Evolutionary conservation across 2,888 invertebrate species (phyloP), one percentile per base, ranked within the genome.

Genomic region (Noctua janthe): DNA sequence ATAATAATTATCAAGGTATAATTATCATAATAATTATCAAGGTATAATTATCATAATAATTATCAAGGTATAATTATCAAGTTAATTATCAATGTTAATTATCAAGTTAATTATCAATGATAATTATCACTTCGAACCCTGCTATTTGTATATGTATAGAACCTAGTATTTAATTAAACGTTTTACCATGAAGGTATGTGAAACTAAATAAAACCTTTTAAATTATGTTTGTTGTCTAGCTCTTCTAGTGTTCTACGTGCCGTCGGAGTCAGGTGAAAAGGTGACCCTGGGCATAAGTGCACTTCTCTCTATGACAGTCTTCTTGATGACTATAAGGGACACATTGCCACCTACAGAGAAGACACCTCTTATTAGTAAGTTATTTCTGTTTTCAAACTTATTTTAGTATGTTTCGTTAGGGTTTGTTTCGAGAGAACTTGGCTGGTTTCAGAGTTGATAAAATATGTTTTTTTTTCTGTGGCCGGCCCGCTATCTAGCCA

Each of bases 251-350:
- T 99, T 99, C 96, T 99, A 98, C 97, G 98, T 99, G 91, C 99
- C 99, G 49, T 98, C 98, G 69, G 99, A 98, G 93, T 98, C 98
- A 7, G 99, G 99, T 1, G 99, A 99, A 94, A 99, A 99, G 95
- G 99, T 99, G 83, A 99, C 98, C 1, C 97, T 99, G 47, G 98
- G 98, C 47, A 99, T 99, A 91, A 98, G 98, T 90, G 98, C 99
- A 8, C 97, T 99, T n/a, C 97, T 99, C 23, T 98, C 98, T 43
- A 98, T 99, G 98, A 99, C 99, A 0, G 99, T 99, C 59, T 99
- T 99, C 94, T 97, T 99, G 85, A 98, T 99, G 98, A 98, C 99
- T 70, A 99, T 99, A 79, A 97, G 99, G 84, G 98, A 99, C 92
- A 98, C 98, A 29, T 96, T 99, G 89, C 99, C 99, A 23, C 99